These are phyloP conservation scores for Tragulus kanchil DNA, from an alignment of 2,113 vertebrate species.

Conservation along the genomic window DNA sequence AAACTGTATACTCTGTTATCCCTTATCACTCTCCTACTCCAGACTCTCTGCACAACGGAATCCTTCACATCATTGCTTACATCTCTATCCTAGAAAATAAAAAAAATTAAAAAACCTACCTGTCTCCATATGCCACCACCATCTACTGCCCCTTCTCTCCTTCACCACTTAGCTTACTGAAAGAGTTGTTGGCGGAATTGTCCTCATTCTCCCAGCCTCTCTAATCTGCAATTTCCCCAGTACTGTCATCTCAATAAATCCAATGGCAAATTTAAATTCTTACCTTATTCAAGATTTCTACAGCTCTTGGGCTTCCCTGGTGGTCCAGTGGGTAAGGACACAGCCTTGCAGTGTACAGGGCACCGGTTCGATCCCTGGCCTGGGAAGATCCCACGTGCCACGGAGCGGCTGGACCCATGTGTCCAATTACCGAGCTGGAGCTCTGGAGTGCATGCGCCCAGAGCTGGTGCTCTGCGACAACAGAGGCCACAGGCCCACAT, in stretches of 20 bases:
- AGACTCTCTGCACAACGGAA: neutral
- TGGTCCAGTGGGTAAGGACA: too few species aligned
- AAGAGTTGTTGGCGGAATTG: neutral
- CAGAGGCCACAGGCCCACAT: too few species aligned
- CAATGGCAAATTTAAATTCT: neutral
- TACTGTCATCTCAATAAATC: neutral
- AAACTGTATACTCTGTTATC: neutral
- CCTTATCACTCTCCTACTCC: neutral
- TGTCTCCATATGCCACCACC: neutral
- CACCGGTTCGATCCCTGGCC: too few species aligned
- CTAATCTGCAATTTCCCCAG: neutral
- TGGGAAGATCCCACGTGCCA: too few species aligned
- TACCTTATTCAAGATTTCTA: neutral
- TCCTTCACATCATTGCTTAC: neutral
- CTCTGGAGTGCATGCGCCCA: too few species aligned
- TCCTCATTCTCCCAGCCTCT: neutral
- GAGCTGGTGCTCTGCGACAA: too few species aligned
- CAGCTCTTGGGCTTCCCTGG: neutral
- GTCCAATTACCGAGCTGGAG: too few species aligned
- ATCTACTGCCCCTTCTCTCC: neutral
- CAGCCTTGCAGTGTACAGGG: too few species aligned
- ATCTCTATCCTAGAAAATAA: neutral
- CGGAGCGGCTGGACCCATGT: too few species aligned
- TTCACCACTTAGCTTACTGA: conserved; percentile 14
- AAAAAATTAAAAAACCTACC: neutral